phyloP scores from a whole-genome alignment of 2,888 invertebrate genomes.

The Xylocampa areola region DNA sequence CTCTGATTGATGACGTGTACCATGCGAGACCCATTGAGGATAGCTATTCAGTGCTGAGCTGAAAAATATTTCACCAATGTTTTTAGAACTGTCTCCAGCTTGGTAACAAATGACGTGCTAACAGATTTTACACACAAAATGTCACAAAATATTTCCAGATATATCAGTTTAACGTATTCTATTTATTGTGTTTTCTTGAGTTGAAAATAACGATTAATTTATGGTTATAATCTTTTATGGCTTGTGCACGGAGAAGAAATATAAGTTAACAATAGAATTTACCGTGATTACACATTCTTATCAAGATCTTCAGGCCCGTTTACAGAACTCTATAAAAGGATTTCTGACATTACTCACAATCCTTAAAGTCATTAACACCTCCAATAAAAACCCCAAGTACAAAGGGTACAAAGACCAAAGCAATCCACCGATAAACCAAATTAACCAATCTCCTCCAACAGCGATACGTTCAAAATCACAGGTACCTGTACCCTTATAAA shows the following conservation, averaged over 20 bases:
- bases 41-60: slow-evolving; percentile 57
- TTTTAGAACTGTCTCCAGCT: slow-evolving; percentile 53
- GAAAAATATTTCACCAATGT: slow-evolving; percentile 65
- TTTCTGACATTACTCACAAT: background rate
- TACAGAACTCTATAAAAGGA: background rate
- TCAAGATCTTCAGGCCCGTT: background rate
- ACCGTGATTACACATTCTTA: background rate
- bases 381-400: slow-evolving; percentile 34
- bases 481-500: slow-evolving; percentile 69
- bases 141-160: slow-evolving; percentile 47
- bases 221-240: slow-evolving; percentile 10
- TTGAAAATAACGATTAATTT: slow-evolving; percentile 17
- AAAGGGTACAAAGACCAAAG: slow-evolving; percentile 24
- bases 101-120: slow-evolving; percentile 61
- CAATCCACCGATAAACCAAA: slow-evolving; percentile 44
- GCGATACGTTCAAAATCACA: slow-evolving; percentile 58
- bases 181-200: slow-evolving; percentile 17
- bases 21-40: slow-evolving; percentile 40
- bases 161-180: slow-evolving; percentile 32
- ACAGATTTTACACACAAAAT: slow-evolving; percentile 58
- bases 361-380: slow-evolving; percentile 31
- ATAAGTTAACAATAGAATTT: background rate
- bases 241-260: background rate
- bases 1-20: slow-evolving; percentile 70
- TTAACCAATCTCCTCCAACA: slow-evolving; percentile 56